phyloP scores from a whole-genome alignment of 2,113 vertebrate genomes.

The Pavo muticus region DNA sequence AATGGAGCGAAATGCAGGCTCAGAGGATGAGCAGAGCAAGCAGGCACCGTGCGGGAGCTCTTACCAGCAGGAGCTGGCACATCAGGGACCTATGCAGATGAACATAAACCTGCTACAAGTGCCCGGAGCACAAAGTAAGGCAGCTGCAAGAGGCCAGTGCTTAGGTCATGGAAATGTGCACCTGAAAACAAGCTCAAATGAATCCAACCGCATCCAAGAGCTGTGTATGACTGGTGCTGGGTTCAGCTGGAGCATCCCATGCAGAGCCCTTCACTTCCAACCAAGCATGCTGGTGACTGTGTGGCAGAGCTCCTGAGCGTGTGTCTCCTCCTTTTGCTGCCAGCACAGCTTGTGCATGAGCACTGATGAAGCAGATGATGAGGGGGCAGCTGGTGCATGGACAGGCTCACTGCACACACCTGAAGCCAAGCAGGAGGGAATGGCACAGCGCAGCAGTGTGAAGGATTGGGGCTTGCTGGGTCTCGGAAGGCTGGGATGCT shows the following conservation, averaged over 20 bases:
- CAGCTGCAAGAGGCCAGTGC: neutral
- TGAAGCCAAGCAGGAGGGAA: neutral
- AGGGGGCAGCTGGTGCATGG: rapidly evolving
- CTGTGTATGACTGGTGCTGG: rapidly evolving
- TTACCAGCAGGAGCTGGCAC: neutral
- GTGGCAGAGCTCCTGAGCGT: neutral
- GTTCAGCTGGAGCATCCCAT: neutral
- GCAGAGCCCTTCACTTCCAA: neutral
- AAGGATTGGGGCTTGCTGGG: neutral
- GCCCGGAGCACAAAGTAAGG: neutral
- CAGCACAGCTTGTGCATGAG: neutral
- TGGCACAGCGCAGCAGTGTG: neutral
- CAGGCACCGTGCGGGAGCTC: neutral
- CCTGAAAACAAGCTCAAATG: neutral
- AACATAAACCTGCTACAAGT: neutral
- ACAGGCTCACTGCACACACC: neutral
- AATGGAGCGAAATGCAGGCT: slow-evolving; percentile 12
- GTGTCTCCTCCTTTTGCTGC: neutral
- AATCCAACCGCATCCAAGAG: neutral
- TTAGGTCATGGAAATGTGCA: neutral
- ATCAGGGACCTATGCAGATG: neutral
- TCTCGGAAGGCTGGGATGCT: neutral
- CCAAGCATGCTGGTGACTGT: rapidly evolving
- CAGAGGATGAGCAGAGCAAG: neutral
- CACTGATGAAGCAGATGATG: rapidly evolving